Conservation (phyloP, 2,797 vertebrate genomes). For the Chaenodraco wilsoni region DNA sequence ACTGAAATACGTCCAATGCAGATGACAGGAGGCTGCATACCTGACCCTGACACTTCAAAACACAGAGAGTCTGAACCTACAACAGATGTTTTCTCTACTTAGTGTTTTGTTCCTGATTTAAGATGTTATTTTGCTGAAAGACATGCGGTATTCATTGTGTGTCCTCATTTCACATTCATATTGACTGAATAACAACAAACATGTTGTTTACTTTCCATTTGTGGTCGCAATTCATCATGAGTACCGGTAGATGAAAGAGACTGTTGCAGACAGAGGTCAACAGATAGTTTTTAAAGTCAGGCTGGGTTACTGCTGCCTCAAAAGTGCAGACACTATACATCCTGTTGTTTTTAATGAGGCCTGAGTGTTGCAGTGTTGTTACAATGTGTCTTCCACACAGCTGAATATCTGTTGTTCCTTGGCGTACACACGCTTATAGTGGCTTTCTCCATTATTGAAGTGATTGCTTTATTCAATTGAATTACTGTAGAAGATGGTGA, state of each 20-base stretch:
- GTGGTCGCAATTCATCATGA: slow-evolving; percentile 27
- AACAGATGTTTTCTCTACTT: slow-evolving; percentile 48
- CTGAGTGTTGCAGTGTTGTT: not conserved
- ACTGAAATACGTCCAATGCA: slow-evolving; percentile 34
- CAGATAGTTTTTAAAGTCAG: not conserved
- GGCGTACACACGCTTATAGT: not conserved
- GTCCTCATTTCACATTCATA: slow-evolving; percentile 26
- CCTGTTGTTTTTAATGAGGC: slow-evolving; percentile 24
- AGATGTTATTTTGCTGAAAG: slow-evolving; percentile 24
- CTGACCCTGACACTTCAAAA: slow-evolving; percentile 51
- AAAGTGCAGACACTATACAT: slow-evolving; percentile 11
- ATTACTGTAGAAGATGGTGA: not conserved
- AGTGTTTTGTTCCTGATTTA: slow-evolving; percentile 22
- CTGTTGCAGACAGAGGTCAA: slow-evolving; percentile 9
- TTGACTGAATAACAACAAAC: slow-evolving; percentile 33
- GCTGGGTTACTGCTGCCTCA: slow-evolving; percentile 8
- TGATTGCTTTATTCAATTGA: not conserved
- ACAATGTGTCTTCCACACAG: slow-evolving; percentile 15
- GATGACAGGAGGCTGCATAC: slow-evolving; percentile 48
- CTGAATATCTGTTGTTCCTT: slow-evolving; percentile 8
- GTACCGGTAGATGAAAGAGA: slow-evolving; percentile 12
- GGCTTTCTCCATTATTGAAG: not conserved
- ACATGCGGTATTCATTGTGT: slow-evolving; percentile 24
- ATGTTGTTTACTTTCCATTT: slow-evolving; percentile 38
- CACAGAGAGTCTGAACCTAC: slow-evolving; percentile 28